A percentile compares a stretch with the other conserved stretches of the same genome.
Evolutionary conservation across 2,113 vertebrate species (phyloP).

Genomic region (Prinia subflava): DNA sequence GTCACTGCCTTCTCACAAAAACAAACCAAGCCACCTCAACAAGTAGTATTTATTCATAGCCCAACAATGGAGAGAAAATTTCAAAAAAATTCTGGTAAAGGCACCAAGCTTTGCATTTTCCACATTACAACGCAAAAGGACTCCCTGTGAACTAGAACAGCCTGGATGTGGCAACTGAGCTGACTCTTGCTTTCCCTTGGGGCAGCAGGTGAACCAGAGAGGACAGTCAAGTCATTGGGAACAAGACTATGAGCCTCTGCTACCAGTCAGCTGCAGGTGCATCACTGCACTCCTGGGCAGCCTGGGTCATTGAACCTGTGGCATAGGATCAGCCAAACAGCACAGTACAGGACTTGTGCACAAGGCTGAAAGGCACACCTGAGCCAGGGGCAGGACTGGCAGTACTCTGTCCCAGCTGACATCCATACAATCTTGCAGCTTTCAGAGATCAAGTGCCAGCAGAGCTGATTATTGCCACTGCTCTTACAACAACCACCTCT

Average conservation of each 20-base stretch:
- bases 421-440: accelerated
- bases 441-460: not conserved
- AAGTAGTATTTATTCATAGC: not conserved
- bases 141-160: not conserved
- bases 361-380: not conserved
- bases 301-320: not conserved
- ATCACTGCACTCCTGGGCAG: not conserved
- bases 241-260: not conserved
- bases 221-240: not conserved
- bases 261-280: not conserved
- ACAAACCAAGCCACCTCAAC: not conserved
- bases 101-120: not conserved
- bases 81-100: not conserved
- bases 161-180: not conserved
- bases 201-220: not conserved
- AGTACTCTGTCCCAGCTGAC: not conserved
- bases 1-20: not conserved
- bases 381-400: not conserved
- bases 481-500: not conserved
- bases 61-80: not conserved
- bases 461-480: not conserved
- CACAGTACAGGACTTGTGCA: accelerated
- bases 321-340: not conserved
- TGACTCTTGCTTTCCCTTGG: not conserved
- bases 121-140: not conserved